phyloP scores from a whole-genome alignment of 2,797 vertebrate species.

The Brachyrhaphis roseni region DNA sequence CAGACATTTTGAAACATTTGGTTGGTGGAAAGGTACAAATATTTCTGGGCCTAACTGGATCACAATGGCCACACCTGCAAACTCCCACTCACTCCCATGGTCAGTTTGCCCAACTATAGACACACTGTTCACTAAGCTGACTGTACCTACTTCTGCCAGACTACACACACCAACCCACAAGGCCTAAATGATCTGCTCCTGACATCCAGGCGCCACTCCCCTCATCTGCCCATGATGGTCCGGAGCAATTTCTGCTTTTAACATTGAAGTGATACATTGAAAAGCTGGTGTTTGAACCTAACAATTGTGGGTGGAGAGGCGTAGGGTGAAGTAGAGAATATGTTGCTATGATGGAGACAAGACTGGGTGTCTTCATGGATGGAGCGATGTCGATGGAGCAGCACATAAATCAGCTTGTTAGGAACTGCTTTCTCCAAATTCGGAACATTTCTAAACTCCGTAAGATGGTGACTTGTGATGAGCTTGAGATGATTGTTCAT shows the following conservation, averaged over 20 bases:
- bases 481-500: too few relatives aligned
- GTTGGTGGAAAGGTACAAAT: background rate
- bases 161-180: background rate
- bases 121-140: background rate
- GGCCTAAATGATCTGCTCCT: background rate
- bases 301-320: background rate
- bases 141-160: background rate
- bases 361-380: too few relatives aligned
- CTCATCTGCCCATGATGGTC: background rate
- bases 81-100: background rate
- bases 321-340: background rate
- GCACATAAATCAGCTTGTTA: too few relatives aligned
- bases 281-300: background rate
- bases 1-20: background rate
- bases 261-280: background rate
- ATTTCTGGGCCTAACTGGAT: background rate
- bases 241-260: background rate
- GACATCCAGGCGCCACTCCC: background rate
- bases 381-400: too few relatives aligned
- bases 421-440: too few relatives aligned
- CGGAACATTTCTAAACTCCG: too few relatives aligned
- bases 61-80: background rate
- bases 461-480: too few relatives aligned
- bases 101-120: background rate
- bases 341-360: background rate